Conservation (phyloP, 2,113 vertebrate species). For the Peromyscus leucopus region DNA sequence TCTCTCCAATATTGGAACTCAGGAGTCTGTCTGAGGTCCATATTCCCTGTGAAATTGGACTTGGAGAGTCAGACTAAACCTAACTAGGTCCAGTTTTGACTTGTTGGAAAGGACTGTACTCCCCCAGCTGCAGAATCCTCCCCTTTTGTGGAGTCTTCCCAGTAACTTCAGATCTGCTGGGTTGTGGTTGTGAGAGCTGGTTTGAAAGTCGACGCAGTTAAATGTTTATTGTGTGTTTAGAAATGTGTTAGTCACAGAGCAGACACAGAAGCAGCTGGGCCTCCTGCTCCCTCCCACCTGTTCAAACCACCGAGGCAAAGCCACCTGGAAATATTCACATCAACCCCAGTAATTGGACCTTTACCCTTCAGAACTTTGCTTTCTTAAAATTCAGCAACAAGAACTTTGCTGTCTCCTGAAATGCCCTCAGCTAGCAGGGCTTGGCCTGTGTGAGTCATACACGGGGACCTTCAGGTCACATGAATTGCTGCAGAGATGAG, state of each 20-base stretch:
- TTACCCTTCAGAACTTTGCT: constrained; percentile 43
- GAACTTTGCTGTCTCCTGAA: constrained; percentile 64
- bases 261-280: constrained; percentile 80
- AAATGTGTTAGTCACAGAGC: constrained; percentile 77
- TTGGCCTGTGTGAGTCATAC: not conserved
- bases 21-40: constrained; percentile 17
- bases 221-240: constrained; percentile 80
- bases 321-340: constrained; percentile 75
- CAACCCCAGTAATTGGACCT: constrained; percentile 52
- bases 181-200: constrained; percentile 65
- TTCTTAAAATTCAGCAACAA: constrained; percentile 34
- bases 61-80: constrained; percentile 29
- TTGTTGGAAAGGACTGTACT: not conserved
- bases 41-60: not conserved
- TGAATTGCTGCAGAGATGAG: not conserved
- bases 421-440: constrained; percentile 23
- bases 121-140: not conserved
- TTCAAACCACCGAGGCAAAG: constrained; percentile 64
- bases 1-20: constrained; percentile 12
- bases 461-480: not conserved
- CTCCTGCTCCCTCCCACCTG: constrained; percentile 65
- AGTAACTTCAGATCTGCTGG: constrained; percentile 60
- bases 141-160: constrained; percentile 52
- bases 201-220: constrained; percentile 64
- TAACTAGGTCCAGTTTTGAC: not conserved